Percentiles rank a stretch among this genome's conserved stretches.
phyloP scores from a whole-genome alignment of 2,888 invertebrate species.

The Nymphalis urticae region DNA sequence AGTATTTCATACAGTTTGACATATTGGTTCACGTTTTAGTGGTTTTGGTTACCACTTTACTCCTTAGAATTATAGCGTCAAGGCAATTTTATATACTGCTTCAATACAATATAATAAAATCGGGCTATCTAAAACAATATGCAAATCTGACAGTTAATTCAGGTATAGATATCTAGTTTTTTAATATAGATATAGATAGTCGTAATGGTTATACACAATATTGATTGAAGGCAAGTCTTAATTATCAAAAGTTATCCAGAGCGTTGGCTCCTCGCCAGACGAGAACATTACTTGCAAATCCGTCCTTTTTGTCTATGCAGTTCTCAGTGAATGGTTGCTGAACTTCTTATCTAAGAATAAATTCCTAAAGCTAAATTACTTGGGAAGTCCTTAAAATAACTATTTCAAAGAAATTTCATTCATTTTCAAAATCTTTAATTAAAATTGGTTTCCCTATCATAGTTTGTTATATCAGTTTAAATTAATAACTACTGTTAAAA shows the following conservation, averaged over 20 bases:
- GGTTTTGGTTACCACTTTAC: too few relatives aligned
- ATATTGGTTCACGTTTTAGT: too few relatives aligned
- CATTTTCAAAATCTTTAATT: background rate
- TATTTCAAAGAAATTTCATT: background rate
- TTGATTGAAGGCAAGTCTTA: conserved; percentile 1
- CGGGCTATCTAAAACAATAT: too few relatives aligned
- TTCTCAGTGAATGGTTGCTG: conserved; percentile 1
- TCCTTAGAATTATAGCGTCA: too few relatives aligned
- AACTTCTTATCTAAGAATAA: conserved; percentile 9
- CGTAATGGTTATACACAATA: background rate
- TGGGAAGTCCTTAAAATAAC: conserved; percentile 1
- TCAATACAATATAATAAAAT: too few relatives aligned
- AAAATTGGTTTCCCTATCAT: background rate
- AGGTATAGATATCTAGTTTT: background rate
- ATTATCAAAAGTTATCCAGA: background rate
- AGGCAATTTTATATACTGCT: too few relatives aligned
- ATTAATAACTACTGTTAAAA: too few relatives aligned
- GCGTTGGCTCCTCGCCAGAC: conserved; percentile 1
- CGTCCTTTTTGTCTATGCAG: conserved; percentile 1
- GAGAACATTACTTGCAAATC: background rate
- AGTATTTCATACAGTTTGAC: too few relatives aligned
- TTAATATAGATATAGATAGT: background rate
- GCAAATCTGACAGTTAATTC: too few relatives aligned
- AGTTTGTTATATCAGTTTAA: background rate
- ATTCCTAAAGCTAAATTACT: conserved; percentile 10